A percentile compares a stretch with the other conserved stretches of the same genome.
Evolutionary conservation across 2,888 invertebrate genomes (phyloP).

Genomic region (Rhamphomyia laevipes): DNA sequence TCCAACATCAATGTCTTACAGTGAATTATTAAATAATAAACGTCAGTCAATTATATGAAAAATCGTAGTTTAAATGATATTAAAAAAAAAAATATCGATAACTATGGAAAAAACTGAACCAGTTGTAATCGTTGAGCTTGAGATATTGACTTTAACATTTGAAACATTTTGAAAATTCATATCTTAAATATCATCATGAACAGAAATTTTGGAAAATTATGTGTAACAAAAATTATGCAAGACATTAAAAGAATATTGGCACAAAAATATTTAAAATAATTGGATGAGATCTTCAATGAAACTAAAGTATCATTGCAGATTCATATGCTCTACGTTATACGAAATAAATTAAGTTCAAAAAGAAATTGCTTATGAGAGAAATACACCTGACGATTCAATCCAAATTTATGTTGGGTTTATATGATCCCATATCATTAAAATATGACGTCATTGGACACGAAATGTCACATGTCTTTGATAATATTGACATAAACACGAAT

Average conservation of each 20-base stretch:
- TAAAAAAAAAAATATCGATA: too few relatives aligned
- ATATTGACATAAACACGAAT: not conserved
- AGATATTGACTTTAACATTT: not conserved
- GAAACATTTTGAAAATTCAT: not conserved
- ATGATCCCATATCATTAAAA: slow-evolving; percentile 1
- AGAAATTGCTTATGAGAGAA: not conserved
- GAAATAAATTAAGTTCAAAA: not conserved
- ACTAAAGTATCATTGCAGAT: not conserved
- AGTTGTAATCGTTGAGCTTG: slow-evolving; percentile 1
- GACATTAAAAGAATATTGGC: not conserved
- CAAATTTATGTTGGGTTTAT: slow-evolving; percentile 1
- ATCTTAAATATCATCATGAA: not conserved
- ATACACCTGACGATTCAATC: not conserved
- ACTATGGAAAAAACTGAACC: not conserved
- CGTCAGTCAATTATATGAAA: too few relatives aligned
- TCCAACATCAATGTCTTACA: too few relatives aligned
- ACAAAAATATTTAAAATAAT: not conserved
- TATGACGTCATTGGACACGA: slow-evolving; percentile 8
- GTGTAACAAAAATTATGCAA: not conserved
- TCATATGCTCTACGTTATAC: not conserved
- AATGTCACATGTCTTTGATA: slow-evolving; percentile 7
- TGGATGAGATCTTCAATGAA: not conserved
- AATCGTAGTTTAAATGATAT: not conserved
- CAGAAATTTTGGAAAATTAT: too few relatives aligned
- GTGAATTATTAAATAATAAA: too few relatives aligned